Base-by-base conservation (phyloP, 2,797 vertebrate species). In the Hippocampus kuda region DNA sequence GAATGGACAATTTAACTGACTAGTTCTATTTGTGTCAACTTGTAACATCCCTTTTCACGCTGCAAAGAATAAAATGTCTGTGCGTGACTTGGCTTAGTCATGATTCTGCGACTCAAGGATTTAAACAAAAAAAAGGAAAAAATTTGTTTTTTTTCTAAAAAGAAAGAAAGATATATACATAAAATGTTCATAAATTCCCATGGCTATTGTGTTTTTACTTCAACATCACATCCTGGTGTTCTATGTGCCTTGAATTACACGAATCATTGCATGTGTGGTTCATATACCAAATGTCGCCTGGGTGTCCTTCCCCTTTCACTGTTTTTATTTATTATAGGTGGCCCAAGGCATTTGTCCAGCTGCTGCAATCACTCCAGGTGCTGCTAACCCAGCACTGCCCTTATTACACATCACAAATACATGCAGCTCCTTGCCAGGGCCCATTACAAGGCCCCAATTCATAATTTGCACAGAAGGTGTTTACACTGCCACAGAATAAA, bases 71-170 rank as follows among this genome's bases (percentile, higher is more conserved):
- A 79, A 81, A 83, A 77, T 80, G 7, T 86, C 84, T 89, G 80
- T 88, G 84, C 77, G 83, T 89, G 83, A 87, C 78, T 82, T 56
- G 41, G 85, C 79, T 77, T 92, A 56, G 85, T 93, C 88, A 85
- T 76, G 87, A 91, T 92, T 93, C 84, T 84, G 83, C 88, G 88
- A 85, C 91, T 93, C 90, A 90, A 91, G 86, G 90, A 80, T 72
- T 79, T 81, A 83, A 87, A 73, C 68, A 76, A 73, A 59, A 57
- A 69, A 63, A 70, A 73, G 11, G 22, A 20, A 63, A 34, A 30
- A 91, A 88, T 89, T 83, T 93, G 91, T 95, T 90, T 91, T 68
- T 92, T 94, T 91, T 85, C 83, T 91, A 92, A 88, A 90, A 90
- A 92, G 87, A 90, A 90, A 89, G 87, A 76, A 38, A 38, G 34